Evolutionary conservation across 1,140 invertebrate species (phyloP), one percentile per base, ranked within the genome.

Genomic region (Temnothorax nylanderi): DNA sequence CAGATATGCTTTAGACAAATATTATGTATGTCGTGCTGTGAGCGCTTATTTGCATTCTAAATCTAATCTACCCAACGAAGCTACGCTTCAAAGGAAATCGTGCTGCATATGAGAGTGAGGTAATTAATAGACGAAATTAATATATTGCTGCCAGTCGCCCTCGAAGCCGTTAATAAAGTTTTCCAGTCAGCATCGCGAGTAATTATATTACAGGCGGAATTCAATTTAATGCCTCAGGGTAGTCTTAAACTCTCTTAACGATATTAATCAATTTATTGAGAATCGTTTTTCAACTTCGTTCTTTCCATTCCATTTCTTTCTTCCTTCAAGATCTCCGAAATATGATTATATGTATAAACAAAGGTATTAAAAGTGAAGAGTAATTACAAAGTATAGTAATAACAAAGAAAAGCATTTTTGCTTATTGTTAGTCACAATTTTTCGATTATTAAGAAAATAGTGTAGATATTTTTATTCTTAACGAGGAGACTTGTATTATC

Each of bases 101-200:
- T 37, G 8, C 10, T 13, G 64, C 64, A 18, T 65, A 67, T 34
- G 7, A 74, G 41, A 37, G 26, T 18, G n/a, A 82, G 44, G 13
- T 82, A 82, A 82, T 60, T 74, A 82, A 74, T 82, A 74, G 80
- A 64, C 44, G 58, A 65, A 87, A 90, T 90, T 89, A 89, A 90
- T 87, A 65, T 77, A 77, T 74, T 32, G 58, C 71, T 58, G 37
- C 54, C 51, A 74, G 62, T 77, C 21, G 44, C 32, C 10, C 26
- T 26, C 37, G 16, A 56, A 44, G 56, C 37, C 11, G 58, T 85
- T 86, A 72, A 74, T 72, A 71, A 82, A 54, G 41, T 13, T n/a
- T 71, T 16, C 44, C 37, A 89, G 80, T 51, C 56, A 49, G 56
- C 26, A 37, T 34, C 26, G 16, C 21, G 18, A 37, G 37, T 26